Conservation (phyloP, 1,140 invertebrate species). For the Cotesia glomerata region DNA sequence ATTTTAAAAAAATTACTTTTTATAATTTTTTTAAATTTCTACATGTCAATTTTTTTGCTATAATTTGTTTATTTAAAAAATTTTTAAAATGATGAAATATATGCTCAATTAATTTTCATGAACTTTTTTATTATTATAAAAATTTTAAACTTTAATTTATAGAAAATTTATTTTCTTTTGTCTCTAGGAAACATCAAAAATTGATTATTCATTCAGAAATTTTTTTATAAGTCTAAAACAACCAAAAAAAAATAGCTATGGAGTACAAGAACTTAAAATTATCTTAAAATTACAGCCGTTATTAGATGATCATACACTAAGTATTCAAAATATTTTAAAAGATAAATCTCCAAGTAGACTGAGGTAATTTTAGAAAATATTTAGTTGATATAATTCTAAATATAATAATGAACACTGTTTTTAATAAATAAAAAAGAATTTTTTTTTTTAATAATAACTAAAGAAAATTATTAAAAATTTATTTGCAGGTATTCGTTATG, state of each 20-base stretch:
- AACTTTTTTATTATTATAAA: too few species aligned
- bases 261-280: conserved; percentile 39
- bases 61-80: too few species aligned
- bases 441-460: too few species aligned
- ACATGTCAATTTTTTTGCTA: too few species aligned
- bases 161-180: conserved; percentile 32
- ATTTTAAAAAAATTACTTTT: too few species aligned
- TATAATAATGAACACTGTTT: too few species aligned
- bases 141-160: too few species aligned
- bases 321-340: conserved; percentile 41
- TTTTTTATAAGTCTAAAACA: conserved; percentile 21
- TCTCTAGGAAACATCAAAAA: not conserved
- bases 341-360: conserved; percentile 24
- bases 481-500: conserved; percentile 38
- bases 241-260: conserved; percentile 33
- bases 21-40: too few species aligned
- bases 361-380: conserved; percentile 14
- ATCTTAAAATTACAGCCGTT: conserved; percentile 50
- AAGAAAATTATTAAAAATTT: conserved; percentile 6
- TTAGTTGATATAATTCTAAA: not conserved
- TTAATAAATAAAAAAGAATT: too few species aligned
- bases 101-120: too few species aligned
- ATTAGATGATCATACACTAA: conserved; percentile 52
- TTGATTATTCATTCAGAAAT: conserved; percentile 3
- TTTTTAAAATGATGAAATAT: too few species aligned